Evolutionary conservation across 30 jellyfish, hydroid and myxozoan genomes (phyloP), one percentile per base, ranked within the genome.

Genomic region (Sanderia malayensis): DNA sequence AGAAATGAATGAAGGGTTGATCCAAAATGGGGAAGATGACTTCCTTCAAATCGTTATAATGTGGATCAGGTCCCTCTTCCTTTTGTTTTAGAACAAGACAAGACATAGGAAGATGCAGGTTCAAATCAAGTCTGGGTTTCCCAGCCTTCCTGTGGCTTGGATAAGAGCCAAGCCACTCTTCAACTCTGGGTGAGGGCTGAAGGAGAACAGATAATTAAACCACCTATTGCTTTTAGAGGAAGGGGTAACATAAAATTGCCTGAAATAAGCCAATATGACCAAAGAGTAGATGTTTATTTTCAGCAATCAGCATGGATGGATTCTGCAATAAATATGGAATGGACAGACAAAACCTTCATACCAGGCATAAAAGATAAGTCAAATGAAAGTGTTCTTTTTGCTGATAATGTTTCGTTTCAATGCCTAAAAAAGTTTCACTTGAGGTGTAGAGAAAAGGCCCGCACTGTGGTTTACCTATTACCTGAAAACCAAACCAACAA

Each of bases 61-160:
- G 85, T 58, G 74, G 85, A 73, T 73, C 85, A 73, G 46, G 85
- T 59, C 21, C 73, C 85, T 26, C 85, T 73, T 31, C 85, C 85
- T 26, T 73, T 73, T 57, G 41, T 34, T 30, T 69, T 73, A 28
- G 60, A 57, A 4, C 74, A 73, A 57, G 85, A 15, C 45, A 27
- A 31, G 64, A 73, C 74, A 57, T 71, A 47, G 46, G 83, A 28
- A 31, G 58, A 3, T 19, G 27, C 46, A 45, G 55, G 83, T 24
- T 7, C 83, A 67, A 71, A 71, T 57, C 72, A 71, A 53, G 83
- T 71, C 25, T 71, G 83, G 83, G 72, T 49, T 71, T 31, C 71
- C 27, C 83, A 71, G 47, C 83, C 83, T 23, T 31, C 31, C 46
- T 31, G 75, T 73, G 85, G 75, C 75, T 68, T 49, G 33, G 85